Conservation (phyloP, 2,888 invertebrate genomes). For the Mylabris sibirica region DNA sequence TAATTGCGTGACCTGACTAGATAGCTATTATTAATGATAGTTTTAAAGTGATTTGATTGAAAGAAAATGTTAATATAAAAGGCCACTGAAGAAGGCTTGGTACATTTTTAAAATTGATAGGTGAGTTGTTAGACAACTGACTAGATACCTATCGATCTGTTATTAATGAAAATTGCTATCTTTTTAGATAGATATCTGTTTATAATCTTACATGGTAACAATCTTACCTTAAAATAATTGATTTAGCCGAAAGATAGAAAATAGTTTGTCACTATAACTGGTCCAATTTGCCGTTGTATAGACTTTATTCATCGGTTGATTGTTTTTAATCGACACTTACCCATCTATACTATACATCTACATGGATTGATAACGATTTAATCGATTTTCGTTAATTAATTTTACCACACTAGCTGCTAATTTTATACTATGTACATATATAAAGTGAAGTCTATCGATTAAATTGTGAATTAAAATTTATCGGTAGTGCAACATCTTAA, state of each 20-base stretch:
- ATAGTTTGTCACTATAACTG: neutral
- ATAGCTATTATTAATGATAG: constrained; percentile 32
- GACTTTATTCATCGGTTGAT: neutral
- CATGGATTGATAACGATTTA: neutral
- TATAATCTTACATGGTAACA: too few species aligned
- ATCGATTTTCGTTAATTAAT: constrained; percentile 5
- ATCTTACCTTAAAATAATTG: neutral
- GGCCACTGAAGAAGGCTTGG: constrained; percentile 24
- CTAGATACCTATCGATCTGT: constrained; percentile 32
- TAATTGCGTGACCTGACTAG: constrained; percentile 27
- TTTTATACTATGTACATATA: neutral
- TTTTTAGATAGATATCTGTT: too few species aligned
- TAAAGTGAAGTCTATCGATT: neutral
- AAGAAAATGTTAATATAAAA: constrained; percentile 11
- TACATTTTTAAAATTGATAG: constrained; percentile 29
- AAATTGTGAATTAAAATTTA: neutral
- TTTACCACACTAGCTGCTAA: neutral
- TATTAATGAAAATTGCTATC: too few species aligned
- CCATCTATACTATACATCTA: neutral
- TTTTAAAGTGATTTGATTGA: constrained; percentile 31
- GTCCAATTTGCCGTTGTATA: neutral
- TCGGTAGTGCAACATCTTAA: neutral
- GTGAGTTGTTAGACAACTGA: constrained; percentile 28
- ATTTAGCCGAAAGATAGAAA: neutral
- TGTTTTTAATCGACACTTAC: neutral